Conservation (phyloP, 2,888 invertebrate genomes). For the Acanthococcus lagerstroemiae region DNA sequence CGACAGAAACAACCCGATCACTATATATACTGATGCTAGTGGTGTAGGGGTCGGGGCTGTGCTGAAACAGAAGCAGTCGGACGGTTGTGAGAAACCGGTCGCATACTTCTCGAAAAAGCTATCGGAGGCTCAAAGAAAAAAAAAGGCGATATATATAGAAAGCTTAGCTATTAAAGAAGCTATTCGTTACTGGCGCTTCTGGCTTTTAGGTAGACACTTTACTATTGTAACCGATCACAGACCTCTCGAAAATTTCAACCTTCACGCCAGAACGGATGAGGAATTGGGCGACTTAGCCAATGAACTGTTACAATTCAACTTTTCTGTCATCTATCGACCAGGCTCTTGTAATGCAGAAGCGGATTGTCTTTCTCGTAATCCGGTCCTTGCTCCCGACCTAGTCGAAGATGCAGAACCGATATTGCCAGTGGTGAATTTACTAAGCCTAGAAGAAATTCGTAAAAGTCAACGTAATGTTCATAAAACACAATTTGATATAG, state of each 20-base stretch:
- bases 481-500: neutral
- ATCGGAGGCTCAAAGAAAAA: conserved; percentile 34
- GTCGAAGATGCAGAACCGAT: conserved; percentile 28
- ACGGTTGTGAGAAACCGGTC: conserved; percentile 33
- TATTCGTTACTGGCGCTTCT: conserved; percentile 30
- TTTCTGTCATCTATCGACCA: conserved; percentile 34
- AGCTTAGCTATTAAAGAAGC: conserved; percentile 31
- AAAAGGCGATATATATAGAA: conserved; percentile 31
- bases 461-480: neutral
- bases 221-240: conserved; percentile 31
- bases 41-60: conserved; percentile 36
- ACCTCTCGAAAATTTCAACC: conserved; percentile 34
- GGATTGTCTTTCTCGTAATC: conserved; percentile 35
- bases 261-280: conserved; percentile 35
- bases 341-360: conserved; percentile 35
- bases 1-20: too few relatives aligned
- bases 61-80: conserved; percentile 35
- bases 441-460: neutral
- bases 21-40: conserved; percentile 35
- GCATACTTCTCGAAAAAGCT: conserved; percentile 37
- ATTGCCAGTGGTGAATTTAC: neutral
- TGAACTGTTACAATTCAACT: conserved; percentile 35
- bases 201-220: conserved; percentile 28
- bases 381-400: conserved; percentile 31
- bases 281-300: conserved; percentile 35